Conservation (phyloP, 92 coral and sea anemone species). For the Nematostella vectensis region DNA sequence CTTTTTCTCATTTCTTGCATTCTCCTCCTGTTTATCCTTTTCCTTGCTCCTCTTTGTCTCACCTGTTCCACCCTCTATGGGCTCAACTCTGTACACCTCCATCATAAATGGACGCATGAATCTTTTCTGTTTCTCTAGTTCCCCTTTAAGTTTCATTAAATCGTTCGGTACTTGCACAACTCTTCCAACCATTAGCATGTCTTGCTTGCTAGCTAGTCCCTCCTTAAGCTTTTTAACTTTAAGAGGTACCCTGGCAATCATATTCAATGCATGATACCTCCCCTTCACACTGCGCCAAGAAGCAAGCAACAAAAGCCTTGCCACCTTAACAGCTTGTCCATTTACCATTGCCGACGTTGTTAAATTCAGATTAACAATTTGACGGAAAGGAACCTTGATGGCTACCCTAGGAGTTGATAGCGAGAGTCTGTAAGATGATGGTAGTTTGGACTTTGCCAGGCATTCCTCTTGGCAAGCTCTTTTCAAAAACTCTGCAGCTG, state of each 20-base stretch:
- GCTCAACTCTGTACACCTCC: conserved; percentile 56
- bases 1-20: not conserved
- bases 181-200: conserved; percentile 72
- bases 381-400: conserved; percentile 46
- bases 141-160: conserved; percentile 54
- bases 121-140: conserved; percentile 66
- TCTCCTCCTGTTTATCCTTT: not conserved
- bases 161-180: conserved; percentile 64
- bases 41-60: not conserved
- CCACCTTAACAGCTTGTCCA: conserved; percentile 58
- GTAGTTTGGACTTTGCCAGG: conserved; percentile 52
- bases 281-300: conserved; percentile 93
- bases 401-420: conserved; percentile 83
- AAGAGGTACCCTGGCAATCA: conserved; percentile 74
- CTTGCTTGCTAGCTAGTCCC: conserved; percentile 50
- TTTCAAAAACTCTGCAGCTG: conserved; percentile 63
- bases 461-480: conserved; percentile 73
- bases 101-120: conserved; percentile 79
- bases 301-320: conserved; percentile 56
- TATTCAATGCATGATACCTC: conserved; percentile 60
- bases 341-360: conserved; percentile 61
- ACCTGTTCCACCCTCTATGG: conserved; percentile 29
- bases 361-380: conserved; percentile 70
- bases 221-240: conserved; percentile 71
- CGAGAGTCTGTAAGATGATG: conserved; percentile 67